Percentiles rank a stretch among this genome's conserved stretches.
Conservation (phyloP, 1,140 invertebrate genomes). For the Cyrtorhinus lividipennis region DNA sequence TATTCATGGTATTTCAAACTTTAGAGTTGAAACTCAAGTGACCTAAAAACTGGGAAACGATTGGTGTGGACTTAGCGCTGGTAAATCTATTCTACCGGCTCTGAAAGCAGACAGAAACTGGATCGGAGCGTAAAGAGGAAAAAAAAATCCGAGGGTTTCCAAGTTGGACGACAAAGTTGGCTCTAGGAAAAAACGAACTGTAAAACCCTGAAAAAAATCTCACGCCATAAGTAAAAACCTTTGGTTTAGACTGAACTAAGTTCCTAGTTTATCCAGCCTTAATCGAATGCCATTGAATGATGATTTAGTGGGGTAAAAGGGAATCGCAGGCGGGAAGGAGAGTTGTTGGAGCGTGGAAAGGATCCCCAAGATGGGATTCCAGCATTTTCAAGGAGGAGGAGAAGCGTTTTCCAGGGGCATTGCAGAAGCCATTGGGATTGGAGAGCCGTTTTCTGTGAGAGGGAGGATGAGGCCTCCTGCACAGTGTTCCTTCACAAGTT, state of each 20-base stretch:
- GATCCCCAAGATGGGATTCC: not conserved
- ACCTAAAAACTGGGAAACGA: no score
- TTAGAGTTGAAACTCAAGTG: no score
- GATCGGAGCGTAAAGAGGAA: not conserved
- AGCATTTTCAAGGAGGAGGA: slow-evolving; percentile 1
- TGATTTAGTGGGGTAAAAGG: not conserved
- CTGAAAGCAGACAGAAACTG: not conserved
- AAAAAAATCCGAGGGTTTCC: no score
- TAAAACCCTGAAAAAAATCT: not conserved
- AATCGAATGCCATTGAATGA: slow-evolving; percentile 8
- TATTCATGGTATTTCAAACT: no score
- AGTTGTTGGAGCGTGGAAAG: slow-evolving; percentile 1
- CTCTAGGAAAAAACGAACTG: no score
- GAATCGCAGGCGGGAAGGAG: not conserved
- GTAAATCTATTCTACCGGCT: no score
- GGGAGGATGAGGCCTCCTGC: not conserved
- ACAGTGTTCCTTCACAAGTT: slow-evolving; percentile 4
- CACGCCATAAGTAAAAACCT: not conserved
- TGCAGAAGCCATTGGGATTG: not conserved
- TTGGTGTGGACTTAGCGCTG: no score
- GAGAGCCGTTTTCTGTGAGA: not conserved
- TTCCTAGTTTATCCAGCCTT: slow-evolving; percentile 4
- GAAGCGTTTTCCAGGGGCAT: not conserved
- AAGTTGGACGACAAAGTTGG: no score
- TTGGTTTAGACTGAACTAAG: slow-evolving; percentile 2